Base-by-base conservation (phyloP, 2,113 vertebrate species). In the Chrysochloris asiatica region DNA sequence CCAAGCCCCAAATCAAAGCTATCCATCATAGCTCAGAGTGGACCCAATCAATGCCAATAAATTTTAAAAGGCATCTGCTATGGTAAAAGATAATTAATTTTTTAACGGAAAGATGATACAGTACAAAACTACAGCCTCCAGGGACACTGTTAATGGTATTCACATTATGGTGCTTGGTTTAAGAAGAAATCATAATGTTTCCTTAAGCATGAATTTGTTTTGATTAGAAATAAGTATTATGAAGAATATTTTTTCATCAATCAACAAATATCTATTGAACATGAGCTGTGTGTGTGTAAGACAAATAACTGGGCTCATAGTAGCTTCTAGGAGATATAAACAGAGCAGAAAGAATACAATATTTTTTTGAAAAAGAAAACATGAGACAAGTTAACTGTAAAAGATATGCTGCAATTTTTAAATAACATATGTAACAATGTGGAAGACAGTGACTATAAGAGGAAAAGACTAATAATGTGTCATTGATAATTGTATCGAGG, bases 31-130 rank as follows among this genome's bases (percentile, higher is more conserved):
- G 43, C 43, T 21, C 69, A 78, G 75, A 89, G 45, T 94, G 65
- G 71, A 91, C 43, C n/a, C 50, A 95, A 93, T 96, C 95, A 93
- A 94, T 95, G 90, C 52, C 94, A 96, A 89, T 95, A 95, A 93
- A 94, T 86, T 93, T 93, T 92, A 92, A 95, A 87, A 95, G 71
- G 75, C 93, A 95, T 84, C 38, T 92, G 41, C 87, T 88, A 82
- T 85, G 63, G 73, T 89, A 93, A 36, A 91, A 92, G 83, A 92
- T 87, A 92, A 92, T 96, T 93, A 97, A 93, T 93, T 92, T 96
- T 96, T 95, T 96, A 96, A 94, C 50, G 94, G 82, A 92, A 95
- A 96, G 93, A 93, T 91, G 93, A 88, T 83, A 91, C 63, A 95
- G n/a, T 80, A 93, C 16, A 94, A 93, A 94, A 94, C 54, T 78